Evolutionary conservation across 2,113 vertebrate genomes (phyloP), one percentile per base, ranked within the genome.

Genomic region (Ailuropoda melanoleuca): DNA sequence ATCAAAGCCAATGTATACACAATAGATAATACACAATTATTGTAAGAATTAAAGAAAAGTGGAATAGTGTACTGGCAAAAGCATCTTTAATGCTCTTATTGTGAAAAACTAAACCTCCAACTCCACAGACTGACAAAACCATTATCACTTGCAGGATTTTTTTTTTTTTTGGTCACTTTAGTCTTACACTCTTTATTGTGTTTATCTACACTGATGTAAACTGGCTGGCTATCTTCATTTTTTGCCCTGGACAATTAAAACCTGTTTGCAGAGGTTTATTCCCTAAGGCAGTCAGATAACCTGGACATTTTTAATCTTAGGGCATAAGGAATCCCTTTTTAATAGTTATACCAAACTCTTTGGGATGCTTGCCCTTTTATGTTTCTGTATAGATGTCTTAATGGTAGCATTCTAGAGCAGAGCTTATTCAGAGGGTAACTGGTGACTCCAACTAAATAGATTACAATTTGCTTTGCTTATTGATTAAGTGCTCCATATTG

Each of bases 81-180:
- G 12, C 66, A 8, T 37, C 21, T 78, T 77, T 74, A 84, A 50
- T 48, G 37, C 24, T 85, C 31, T 56, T 53, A 55, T 31, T 90
- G 43, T 14, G 6, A 34, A 72, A 93, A 95, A 74, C 0, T 53
- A 88, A 81, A 87, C 39, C 37, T 29, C 46, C 24, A 39, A 21
- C 75, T 87, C 3, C 56, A 48, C 31, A 90, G 39, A 75, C 26
- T 88, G 24, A 89, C 13, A 68, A 90, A 24, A 78, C 31, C 53
- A 62, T 66, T 75, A 88, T 26, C 23, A 48, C 46, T 34, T 84
- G 48, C 10, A 86, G 50, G 56, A 62, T 17, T 80, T 72, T 62
- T 93, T 77, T 74, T 88, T 83, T 82, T 78, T 82, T 84, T 90
- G 68, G 85, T 81, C 31, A 87, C 31, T 87, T 92, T 60, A 68